Percentiles rank a stretch among this genome's conserved stretches.
phyloP scores from a whole-genome alignment of 2,113 vertebrate genomes.

The Delphinus delphis region DNA sequence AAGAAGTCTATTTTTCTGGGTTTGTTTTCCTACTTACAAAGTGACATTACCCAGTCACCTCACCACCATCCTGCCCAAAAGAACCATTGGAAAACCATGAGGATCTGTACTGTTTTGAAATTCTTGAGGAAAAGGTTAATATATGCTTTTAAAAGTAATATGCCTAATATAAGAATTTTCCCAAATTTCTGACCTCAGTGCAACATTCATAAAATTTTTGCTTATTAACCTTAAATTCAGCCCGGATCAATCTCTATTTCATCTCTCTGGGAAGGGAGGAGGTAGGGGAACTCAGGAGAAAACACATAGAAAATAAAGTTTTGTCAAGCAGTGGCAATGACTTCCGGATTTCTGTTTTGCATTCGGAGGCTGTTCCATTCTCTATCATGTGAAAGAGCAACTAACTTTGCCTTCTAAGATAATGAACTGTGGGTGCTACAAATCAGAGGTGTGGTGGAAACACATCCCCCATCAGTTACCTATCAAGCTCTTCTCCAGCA shows the following conservation, averaged over 20 bases:
- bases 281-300: background rate
- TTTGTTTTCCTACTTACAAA: constrained; percentile 17
- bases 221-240: background rate
- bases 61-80: background rate
- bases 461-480: background rate
- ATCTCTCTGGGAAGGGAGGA: background rate
- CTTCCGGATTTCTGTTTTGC: background rate
- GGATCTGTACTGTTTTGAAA: background rate
- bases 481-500: background rate
- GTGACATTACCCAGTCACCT: background rate
- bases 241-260: background rate
- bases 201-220: constrained; percentile 14
- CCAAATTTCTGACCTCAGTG: constrained; percentile 7
- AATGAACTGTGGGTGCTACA: background rate
- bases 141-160: background rate
- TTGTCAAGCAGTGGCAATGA: background rate
- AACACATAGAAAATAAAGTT: constrained; percentile 10
- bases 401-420: background rate
- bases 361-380: background rate
- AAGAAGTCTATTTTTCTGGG: background rate
- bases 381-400: background rate
- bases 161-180: background rate
- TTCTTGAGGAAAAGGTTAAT: background rate
- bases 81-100: background rate
- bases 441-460: background rate